A percentile compares a stretch with the other conserved stretches of the same genome.
These are phyloP conservation scores for Aegithalos caudatus DNA, from an alignment of 2,113 vertebrate species.

Conservation along the genomic window DNA sequence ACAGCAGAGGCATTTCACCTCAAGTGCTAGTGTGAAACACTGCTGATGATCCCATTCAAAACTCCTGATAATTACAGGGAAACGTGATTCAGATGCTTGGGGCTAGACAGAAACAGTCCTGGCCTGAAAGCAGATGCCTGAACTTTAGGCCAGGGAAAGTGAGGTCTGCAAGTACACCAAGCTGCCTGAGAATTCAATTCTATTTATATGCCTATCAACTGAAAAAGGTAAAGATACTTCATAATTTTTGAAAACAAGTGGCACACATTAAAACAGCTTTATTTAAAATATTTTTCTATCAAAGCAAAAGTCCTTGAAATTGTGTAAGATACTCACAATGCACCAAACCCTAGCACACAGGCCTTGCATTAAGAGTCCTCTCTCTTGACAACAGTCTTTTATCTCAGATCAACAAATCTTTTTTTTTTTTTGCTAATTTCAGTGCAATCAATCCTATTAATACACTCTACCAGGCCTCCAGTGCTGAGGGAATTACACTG, in stretches of 20 bases:
- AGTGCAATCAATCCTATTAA: neutral
- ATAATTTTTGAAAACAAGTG: neutral
- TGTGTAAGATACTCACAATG: neutral
- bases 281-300: neutral
- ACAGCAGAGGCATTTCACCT: neutral
- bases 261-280: neutral
- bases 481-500: neutral
- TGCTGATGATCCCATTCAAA: neutral
- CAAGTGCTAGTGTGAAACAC: neutral
- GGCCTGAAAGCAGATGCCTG: neutral
- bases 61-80: neutral
- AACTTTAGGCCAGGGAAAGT: neutral
- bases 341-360: neutral
- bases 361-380: neutral
- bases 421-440: neutral
- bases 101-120: neutral
- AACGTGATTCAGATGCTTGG: neutral
- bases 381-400: neutral
- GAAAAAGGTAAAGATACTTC: neutral
- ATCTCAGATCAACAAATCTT: neutral
- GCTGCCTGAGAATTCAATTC: neutral
- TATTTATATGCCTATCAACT: neutral
- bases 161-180: neutral
- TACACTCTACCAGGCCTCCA: neutral
- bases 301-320: neutral